Percentiles rank a stretch among this genome's conserved stretches.
phyloP scores from a whole-genome alignment of 2,888 invertebrate species.

The Paralinhomoeus sp. region DNA sequence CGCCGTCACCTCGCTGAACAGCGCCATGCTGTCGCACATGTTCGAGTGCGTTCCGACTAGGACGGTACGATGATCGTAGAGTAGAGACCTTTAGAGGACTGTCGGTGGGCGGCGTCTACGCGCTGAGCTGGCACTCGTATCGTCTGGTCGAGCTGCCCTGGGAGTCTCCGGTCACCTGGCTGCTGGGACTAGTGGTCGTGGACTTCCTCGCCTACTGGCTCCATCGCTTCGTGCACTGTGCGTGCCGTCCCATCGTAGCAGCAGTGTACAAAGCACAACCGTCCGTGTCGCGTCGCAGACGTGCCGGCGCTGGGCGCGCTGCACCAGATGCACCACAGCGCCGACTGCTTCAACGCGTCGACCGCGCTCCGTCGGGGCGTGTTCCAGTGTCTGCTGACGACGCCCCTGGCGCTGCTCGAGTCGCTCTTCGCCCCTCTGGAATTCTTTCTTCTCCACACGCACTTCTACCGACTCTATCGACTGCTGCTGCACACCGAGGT shows the following conservation, averaged over 20 bases:
- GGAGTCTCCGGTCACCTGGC: background rate
- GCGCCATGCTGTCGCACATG: too few species aligned
- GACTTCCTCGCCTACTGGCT: background rate
- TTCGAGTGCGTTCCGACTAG: too few species aligned
- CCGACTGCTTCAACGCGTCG: constrained; percentile 64
- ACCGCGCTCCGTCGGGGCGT: constrained; percentile 58
- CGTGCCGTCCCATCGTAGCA: too few species aligned
- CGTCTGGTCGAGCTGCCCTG: background rate
- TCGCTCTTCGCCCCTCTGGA: background rate
- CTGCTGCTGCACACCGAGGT: constrained; percentile 79
- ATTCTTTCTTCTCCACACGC: constrained; percentile 52
- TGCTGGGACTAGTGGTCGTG: background rate
- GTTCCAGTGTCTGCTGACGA: constrained; percentile 37
- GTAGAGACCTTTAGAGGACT: too few species aligned
- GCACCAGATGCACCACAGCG: constrained; percentile 72
- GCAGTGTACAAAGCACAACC: too few species aligned
- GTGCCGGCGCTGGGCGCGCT: constrained; percentile 63
- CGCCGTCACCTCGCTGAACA: too few species aligned
- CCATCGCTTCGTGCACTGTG: background rate
- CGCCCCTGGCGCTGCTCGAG: background rate
- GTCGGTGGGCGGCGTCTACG: too few species aligned
- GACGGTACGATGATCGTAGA: too few species aligned
- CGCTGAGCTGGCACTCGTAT: too few species aligned
- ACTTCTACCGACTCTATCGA: constrained; percentile 69
- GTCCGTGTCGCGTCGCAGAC: constrained; percentile 38